A percentile compares a stretch with the other conserved stretches of the same genome.
These are phyloP conservation scores for Pachyseris speciosa DNA, from an alignment of 64 coral and sea anemone genomes.

Conservation along the genomic window DNA sequence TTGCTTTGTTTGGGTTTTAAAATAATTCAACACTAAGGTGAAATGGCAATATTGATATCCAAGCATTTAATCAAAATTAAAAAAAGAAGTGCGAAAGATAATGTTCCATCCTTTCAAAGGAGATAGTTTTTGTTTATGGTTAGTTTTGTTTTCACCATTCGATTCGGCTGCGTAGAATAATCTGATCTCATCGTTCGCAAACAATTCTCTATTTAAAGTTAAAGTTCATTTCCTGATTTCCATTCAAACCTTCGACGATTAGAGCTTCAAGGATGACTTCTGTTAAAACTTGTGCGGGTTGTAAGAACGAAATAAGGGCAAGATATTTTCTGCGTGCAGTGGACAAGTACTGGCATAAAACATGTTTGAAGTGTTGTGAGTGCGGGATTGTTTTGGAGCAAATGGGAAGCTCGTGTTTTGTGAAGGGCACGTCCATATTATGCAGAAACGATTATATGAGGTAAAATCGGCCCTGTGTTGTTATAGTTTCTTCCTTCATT, in stretches of 20 bases:
- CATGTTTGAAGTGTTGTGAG: slow-evolving; percentile 42
- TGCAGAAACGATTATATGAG: slow-evolving; percentile 60
- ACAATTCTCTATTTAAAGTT: too few species aligned
- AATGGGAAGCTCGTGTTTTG: slow-evolving; percentile 46
- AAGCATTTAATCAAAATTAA: too few species aligned
- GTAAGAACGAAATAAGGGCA: slow-evolving; percentile 20
- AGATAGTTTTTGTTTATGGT: too few species aligned
- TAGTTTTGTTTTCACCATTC: too few species aligned
- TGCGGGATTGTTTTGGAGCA: slow-evolving; percentile 39
- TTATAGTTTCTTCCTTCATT: background rate
- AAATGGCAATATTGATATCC: too few species aligned
- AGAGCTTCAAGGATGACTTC: background rate
- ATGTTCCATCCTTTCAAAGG: too few species aligned
- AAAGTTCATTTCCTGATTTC: too few species aligned
- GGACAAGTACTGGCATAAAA: slow-evolving; percentile 60
- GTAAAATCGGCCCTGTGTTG: background rate
- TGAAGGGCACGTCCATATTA: slow-evolving; percentile 36
- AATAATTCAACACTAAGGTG: too few species aligned
- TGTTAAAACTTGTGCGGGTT: slow-evolving; percentile 24
- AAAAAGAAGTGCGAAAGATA: too few species aligned
- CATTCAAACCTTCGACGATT: background rate
- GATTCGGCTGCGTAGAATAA: too few species aligned
- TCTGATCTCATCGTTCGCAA: too few species aligned
- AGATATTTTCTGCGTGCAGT: slow-evolving; percentile 30
- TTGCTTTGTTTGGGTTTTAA: too few species aligned